Conservation (phyloP, 2,113 vertebrate genomes). For the Leucopsar rothschildi region DNA sequence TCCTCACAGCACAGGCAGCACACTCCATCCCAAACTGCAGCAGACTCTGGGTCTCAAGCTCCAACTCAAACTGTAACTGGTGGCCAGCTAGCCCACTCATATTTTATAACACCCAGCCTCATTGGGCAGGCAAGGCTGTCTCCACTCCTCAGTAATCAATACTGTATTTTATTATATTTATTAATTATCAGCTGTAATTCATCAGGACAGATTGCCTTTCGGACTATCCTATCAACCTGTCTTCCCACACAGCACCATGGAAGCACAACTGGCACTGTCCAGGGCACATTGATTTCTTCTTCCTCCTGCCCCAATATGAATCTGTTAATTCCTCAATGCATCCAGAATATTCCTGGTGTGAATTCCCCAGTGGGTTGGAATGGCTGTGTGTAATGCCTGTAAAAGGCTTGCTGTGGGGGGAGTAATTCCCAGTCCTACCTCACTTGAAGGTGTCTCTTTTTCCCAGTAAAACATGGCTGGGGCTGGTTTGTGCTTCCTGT, state of each 20-base stretch:
- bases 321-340: background rate
- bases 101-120: no score
- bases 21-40: no score
- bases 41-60: no score
- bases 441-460: background rate
- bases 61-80: no score
- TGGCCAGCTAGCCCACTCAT: no score
- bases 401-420: background rate
- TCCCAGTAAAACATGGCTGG: background rate
- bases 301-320: background rate
- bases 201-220: no score
- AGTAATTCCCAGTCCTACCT: background rate
- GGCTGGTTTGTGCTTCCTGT: background rate
- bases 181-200: no score
- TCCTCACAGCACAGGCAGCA: no score
- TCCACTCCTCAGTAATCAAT: no score
- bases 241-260: background rate
- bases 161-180: no score
- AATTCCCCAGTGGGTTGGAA: background rate
- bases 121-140: no score
- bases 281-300: background rate
- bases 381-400: background rate
- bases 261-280: background rate
- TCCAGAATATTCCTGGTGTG: background rate
- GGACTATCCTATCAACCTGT: no score